Evolutionary conservation across 2,113 vertebrate genomes (phyloP), one percentile per base, ranked within the genome.

Genomic region (Ageneiosus marmoratus): DNA sequence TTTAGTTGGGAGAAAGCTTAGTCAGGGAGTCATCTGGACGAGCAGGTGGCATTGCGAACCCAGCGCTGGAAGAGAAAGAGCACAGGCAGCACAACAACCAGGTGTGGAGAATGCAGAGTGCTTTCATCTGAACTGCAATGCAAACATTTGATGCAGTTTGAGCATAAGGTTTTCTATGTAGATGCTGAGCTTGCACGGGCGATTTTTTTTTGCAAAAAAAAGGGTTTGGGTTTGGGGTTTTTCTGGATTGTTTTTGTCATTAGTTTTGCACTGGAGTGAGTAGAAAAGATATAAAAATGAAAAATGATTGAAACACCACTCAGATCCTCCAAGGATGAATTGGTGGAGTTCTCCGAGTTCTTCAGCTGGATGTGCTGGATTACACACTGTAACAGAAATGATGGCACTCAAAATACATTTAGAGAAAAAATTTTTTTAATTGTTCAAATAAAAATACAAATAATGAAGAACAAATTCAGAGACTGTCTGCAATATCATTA

Each of bases 21-120:
- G 34, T 34, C 2, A 24, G 34, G 34, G 34, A 22, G 73, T 81
- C 85, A 81, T 84, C 79, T 84, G 74, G 67, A 44, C n/a, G 50
- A 46, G 62, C 78, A 84, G 79, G 78, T 84, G 82, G 77, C 11
- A 12, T 48, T 37, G 51, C 27, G 77, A 27, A 70, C 50, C 16
- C 18, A n/a, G 58, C 13, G 18, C 60, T 37, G 10, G 74, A n/a
- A 53, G 18, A 27, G 50, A 46, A 55, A n/a, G 32, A 27, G 3
- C 65, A 56, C 50, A 7, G 46, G 79, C 79, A 81, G 34, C 53
- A 34, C 65, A 4, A 20, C 22, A 15, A 12, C 12, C 79, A 70
- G 50, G 3, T 53, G 29, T 12, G 6, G 48, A 55, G 4, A 24
- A 55, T 7, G 29, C 29, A 24, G 32, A 67, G 16, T 67, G 63